Percentiles rank a stretch among this genome's conserved stretches.
Conservation (phyloP, 1,140 invertebrate genomes). For the Pectinophora gossypiella region DNA sequence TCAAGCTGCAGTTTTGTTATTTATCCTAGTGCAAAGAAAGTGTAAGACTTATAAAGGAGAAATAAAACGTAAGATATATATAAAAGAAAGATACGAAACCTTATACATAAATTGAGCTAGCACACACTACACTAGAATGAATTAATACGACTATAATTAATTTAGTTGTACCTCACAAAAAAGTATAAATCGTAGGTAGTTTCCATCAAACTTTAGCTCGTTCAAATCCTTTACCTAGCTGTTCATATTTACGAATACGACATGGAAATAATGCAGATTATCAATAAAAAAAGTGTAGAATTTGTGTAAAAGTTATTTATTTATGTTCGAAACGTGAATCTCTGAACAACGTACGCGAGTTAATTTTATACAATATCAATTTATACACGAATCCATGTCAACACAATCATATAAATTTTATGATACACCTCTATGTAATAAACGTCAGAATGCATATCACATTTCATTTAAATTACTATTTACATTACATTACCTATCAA, state of each 20-base stretch:
- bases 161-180: too few relatives aligned
- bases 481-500: slow-evolving; percentile 53
- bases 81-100: too few relatives aligned
- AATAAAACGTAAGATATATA: too few relatives aligned
- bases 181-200: too few relatives aligned
- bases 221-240: too few relatives aligned
- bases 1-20: slow-evolving; percentile 43
- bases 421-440: slow-evolving; percentile 57
- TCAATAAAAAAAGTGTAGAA: slow-evolving; percentile 16
- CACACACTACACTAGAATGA: too few relatives aligned
- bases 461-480: slow-evolving; percentile 55
- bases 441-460: slow-evolving; percentile 66
- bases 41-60: too few relatives aligned
- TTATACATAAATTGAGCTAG: too few relatives aligned
- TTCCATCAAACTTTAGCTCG: too few relatives aligned
- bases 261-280: too few relatives aligned
- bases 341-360: slow-evolving; percentile 67
- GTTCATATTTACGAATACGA: too few relatives aligned
- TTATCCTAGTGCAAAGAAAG: not conserved
- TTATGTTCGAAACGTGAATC: slow-evolving; percentile 66
- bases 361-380: slow-evolving; percentile 71
- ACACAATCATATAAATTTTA: slow-evolving; percentile 70
- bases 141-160: too few relatives aligned
- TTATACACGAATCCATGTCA: slow-evolving; percentile 68
- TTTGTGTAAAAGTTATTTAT: slow-evolving; percentile 71